Percentiles rank a stretch among this genome's conserved stretches.
phyloP scores from a whole-genome alignment of 1,140 invertebrate genomes.

The Eciton burchellii region DNA sequence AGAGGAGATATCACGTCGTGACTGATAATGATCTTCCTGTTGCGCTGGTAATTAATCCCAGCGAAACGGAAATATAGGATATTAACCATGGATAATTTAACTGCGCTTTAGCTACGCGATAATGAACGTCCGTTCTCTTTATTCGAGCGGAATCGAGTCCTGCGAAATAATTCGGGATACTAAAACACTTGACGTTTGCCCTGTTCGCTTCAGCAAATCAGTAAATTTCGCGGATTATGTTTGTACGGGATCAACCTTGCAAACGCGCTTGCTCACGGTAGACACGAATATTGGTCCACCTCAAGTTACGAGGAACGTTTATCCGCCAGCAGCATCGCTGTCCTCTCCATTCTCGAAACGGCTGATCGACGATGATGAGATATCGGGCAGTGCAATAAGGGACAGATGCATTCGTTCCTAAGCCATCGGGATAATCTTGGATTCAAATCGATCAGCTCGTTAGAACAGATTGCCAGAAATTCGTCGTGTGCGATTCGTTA shows the following conservation, averaged over 20 bases:
- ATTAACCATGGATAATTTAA: too few species aligned
- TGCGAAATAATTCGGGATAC: neutral
- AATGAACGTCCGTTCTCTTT: neutral
- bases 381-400: too few species aligned
- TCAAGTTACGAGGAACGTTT: constrained; percentile 13
- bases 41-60: constrained; percentile 2
- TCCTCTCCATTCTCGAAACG: neutral
- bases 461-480: neutral
- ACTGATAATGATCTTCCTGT: neutral
- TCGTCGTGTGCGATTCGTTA: too few species aligned
- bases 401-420: too few species aligned
- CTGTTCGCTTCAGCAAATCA: neutral
- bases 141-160: neutral
- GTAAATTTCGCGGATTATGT: constrained; percentile 1
- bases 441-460: neutral
- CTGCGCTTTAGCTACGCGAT: neutral
- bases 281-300: neutral
- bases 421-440: neutral
- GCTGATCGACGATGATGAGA: neutral
- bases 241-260: constrained; percentile 32
- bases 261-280: neutral
- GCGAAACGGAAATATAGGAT: neutral
- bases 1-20: neutral
- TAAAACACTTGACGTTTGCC: neutral
- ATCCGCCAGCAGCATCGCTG: neutral